phyloP scores from a whole-genome alignment of 1,140 invertebrate genomes.

The Phenacoccus solenopsis region DNA sequence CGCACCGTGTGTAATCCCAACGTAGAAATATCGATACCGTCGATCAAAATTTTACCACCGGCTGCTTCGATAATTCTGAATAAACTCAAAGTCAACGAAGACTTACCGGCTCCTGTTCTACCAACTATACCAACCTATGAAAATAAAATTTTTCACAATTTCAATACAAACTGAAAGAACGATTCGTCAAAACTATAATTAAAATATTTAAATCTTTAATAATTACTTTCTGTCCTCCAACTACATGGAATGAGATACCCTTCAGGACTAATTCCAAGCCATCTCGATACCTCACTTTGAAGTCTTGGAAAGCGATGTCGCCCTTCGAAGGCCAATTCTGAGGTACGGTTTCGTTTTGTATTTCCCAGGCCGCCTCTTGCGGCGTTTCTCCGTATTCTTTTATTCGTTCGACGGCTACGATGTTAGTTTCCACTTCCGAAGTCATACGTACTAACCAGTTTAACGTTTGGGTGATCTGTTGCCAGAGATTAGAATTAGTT shows the following conservation, averaged over 20 bases:
- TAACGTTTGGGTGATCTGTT: no score
- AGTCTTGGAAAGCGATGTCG: background rate
- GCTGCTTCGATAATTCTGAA: constrained; percentile 83
- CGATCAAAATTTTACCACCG: constrained; percentile 76
- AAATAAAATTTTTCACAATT: no score
- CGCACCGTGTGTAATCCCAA: constrained; percentile 83
- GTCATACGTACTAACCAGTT: no score
- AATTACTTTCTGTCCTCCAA: background rate
- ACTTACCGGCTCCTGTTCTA: constrained; percentile 73
- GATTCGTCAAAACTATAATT: no score
- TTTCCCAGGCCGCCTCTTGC: background rate
- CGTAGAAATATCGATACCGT: constrained; percentile 71
- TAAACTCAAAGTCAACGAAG: constrained; percentile 63
- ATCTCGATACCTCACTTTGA: constrained; percentile 6
- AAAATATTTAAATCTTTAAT: no score
- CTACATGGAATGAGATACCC: background rate
- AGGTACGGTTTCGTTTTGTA: background rate
- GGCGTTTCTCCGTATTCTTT: background rate
- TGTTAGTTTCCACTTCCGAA: no score
- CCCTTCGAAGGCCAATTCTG: background rate
- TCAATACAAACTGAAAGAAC: no score
- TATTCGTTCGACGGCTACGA: background rate
- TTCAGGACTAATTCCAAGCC: constrained; percentile 12
- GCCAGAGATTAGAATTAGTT: no score
- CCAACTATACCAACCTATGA: constrained; percentile 60